Conservation (phyloP, 53 echinoderm and acorn worm species). For the Arbacia lixula region DNA sequence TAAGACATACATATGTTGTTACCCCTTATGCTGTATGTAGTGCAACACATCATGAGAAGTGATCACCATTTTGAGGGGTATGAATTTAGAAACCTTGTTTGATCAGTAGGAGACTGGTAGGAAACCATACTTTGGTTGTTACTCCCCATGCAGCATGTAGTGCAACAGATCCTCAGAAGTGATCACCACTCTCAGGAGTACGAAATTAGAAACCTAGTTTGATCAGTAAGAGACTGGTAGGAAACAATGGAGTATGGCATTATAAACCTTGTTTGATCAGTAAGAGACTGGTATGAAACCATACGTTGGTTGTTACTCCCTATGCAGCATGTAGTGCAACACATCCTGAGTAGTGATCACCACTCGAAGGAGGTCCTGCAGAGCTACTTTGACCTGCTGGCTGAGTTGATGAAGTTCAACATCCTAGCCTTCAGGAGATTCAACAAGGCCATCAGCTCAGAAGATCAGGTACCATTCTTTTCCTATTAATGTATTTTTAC, state of each 20-base stretch:
- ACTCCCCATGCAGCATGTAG: not conserved
- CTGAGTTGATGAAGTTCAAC: slow-evolving; percentile 99
- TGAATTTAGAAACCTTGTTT: not conserved
- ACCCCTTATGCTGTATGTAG: not conserved
- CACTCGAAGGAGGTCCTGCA: slow-evolving; percentile 99
- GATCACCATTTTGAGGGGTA: no score
- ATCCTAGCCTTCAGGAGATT: slow-evolving; percentile 91
- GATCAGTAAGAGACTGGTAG: not conserved
- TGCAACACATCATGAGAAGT: slow-evolving; percentile 56
- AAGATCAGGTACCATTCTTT: slow-evolving; percentile 66
- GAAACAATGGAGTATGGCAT: no score
- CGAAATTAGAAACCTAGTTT: not conserved
- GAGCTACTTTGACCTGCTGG: slow-evolving; percentile 98
- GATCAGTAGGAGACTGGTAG: not conserved
- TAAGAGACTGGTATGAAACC: not conserved
- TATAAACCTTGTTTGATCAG: not conserved
- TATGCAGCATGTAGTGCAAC: slow-evolving; percentile 77
- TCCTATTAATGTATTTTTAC: no score
- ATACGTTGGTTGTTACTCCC: not conserved
- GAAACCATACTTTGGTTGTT: not conserved
- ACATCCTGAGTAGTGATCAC: slow-evolving; percentile 77
- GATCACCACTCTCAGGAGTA: slow-evolving; percentile 16
- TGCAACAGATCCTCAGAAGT: slow-evolving; percentile 55
- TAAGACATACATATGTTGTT: not conserved
- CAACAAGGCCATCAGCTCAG: slow-evolving; percentile 80